phyloP scores from a whole-genome alignment of 2,797 vertebrate genomes.

The Morelia viridis region DNA sequence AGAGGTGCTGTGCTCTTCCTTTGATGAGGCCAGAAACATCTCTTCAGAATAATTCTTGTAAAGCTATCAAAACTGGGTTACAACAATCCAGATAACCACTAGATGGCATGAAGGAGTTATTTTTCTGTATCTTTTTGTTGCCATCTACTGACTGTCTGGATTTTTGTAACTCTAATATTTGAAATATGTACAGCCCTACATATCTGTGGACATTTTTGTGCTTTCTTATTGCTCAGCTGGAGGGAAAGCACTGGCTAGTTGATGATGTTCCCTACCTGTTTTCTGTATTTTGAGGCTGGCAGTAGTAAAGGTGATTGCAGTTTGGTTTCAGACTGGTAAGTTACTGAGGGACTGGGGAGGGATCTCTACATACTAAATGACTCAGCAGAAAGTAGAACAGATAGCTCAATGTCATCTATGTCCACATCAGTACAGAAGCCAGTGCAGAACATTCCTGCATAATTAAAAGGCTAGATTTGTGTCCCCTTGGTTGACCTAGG shows the following conservation, averaged over 20 bases:
- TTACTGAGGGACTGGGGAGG: neutral
- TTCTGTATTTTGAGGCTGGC: neutral
- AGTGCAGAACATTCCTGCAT: neutral
- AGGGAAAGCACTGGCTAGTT: neutral
- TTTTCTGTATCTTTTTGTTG: neutral
- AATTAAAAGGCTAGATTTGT: neutral
- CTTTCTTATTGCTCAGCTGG: neutral
- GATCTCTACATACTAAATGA: neutral
- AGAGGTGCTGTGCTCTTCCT: neutral
- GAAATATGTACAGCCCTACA: neutral
- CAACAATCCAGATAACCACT: neutral
- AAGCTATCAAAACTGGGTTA: neutral
- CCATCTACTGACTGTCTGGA: neutral
- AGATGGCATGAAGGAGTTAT: neutral
- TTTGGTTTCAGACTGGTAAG: neutral
- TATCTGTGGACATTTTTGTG: neutral
- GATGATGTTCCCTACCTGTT: neutral
- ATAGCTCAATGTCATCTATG: neutral
- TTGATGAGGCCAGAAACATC: neutral
- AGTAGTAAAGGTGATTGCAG: neutral
- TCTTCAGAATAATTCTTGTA: neutral
- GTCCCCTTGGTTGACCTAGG: neutral
- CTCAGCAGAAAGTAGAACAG: neutral
- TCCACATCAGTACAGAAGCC: neutral
- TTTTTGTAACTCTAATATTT: neutral